Percentiles rank a stretch among this genome's conserved stretches.
Conservation (phyloP, 2,888 invertebrate genomes). For the Cantharis flavilabris region DNA sequence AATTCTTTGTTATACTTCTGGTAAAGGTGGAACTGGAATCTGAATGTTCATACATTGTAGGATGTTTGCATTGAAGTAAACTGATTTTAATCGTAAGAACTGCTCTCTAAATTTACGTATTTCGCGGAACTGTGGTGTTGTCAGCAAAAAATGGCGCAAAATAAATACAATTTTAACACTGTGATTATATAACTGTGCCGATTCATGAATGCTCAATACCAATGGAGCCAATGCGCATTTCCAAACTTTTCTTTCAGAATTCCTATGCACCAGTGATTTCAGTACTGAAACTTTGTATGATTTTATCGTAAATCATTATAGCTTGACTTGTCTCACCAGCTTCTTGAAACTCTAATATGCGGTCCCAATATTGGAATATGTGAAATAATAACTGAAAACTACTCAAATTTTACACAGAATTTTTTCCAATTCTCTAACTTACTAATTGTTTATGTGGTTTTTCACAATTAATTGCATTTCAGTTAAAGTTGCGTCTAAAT, state of each 20-base stretch:
- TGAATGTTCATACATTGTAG: conserved; percentile 32
- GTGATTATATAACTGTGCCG: conserved; percentile 94
- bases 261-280: conserved; percentile 87
- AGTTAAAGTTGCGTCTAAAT: conserved; percentile 81
- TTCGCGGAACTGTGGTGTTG: too few relatives aligned
- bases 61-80: conserved; percentile 91
- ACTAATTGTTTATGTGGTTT: conserved; percentile 94
- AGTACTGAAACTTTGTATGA: conserved; percentile 68
- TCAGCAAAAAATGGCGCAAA: conserved; percentile 58
- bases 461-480: conserved; percentile 86
- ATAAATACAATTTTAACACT: conserved; percentile 95
- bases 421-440: conserved; percentile 51
- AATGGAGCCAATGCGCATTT: conserved; percentile 96
- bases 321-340: conserved; percentile 65
- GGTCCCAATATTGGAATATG: conserved; percentile 98
- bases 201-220: conserved; percentile 93
- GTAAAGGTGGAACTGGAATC: conserved; percentile 79
- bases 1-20: conserved; percentile 66
- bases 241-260: conserved; percentile 96
- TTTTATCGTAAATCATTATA: conserved; percentile 4
- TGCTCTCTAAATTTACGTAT: conserved; percentile 79
- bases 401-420: conserved; percentile 24
- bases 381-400: conserved; percentile 96
- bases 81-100: conserved; percentile 84
- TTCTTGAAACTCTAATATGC: conserved; percentile 85